phyloP scores from a whole-genome alignment of 2,113 vertebrate species.

The Henicopernis longicauda region DNA sequence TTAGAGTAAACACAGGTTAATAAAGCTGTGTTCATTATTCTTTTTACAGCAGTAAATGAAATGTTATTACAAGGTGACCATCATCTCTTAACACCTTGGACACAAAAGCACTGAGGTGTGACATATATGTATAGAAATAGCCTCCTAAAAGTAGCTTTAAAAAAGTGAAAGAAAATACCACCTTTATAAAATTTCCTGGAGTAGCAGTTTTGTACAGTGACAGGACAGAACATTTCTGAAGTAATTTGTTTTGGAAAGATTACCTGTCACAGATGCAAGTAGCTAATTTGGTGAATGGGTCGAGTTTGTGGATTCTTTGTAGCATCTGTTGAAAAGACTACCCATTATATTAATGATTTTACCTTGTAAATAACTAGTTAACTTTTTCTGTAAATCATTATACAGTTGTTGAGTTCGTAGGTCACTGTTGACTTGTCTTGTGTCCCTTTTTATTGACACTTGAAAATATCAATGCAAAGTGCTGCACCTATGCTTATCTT shows the following conservation, averaged over 20 bases:
- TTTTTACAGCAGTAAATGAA: neutral
- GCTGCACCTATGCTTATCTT: neutral
- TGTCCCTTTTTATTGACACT: neutral
- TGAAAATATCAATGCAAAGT: neutral
- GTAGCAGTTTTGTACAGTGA: neutral
- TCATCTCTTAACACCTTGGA: neutral
- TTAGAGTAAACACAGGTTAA: neutral
- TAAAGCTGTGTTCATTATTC: neutral
- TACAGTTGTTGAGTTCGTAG: neutral
- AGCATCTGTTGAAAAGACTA: neutral
- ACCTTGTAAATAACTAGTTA: neutral
- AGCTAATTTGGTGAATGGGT: neutral
- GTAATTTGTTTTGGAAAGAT: neutral
- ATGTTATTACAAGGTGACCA: neutral
- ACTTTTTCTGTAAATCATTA: neutral
- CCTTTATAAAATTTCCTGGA: neutral
- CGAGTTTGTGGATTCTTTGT: neutral
- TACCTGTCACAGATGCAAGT: neutral
- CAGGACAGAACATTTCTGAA: neutral
- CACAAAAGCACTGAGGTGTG: neutral
- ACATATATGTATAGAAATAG: neutral
- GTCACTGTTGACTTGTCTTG: neutral
- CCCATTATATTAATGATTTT: neutral
- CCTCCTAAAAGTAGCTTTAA: neutral
- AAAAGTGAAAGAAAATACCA: neutral